These are phyloP conservation scores for Anisognathus igniventris DNA, from an alignment of 2,797 vertebrate species.

Conservation along the genomic window DNA sequence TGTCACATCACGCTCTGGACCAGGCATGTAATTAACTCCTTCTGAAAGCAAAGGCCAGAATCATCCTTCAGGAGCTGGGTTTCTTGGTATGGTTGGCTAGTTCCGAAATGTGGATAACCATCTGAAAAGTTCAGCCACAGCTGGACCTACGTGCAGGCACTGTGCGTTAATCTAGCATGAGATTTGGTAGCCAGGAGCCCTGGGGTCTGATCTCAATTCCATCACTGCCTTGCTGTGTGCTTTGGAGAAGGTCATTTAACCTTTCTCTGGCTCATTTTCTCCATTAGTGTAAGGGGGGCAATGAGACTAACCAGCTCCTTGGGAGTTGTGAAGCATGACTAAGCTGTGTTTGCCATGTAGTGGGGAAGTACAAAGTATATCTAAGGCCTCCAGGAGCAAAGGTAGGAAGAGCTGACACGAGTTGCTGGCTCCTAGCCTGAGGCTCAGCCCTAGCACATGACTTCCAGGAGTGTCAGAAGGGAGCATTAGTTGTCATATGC, in stretches of 20 bases:
- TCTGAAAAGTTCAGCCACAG: constrained; percentile 43
- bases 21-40: neutral
- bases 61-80: neutral
- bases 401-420: constrained; percentile 8
- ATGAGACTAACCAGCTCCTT: constrained; percentile 3
- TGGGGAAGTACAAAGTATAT: neutral
- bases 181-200: constrained; percentile 21
- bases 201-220: neutral
- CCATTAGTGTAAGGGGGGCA: neutral
- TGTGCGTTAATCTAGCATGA: constrained; percentile 9
- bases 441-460: neutral
- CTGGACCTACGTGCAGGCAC: neutral
- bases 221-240: constrained; percentile 19
- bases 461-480: neutral
- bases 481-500: neutral
- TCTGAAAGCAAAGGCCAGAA: neutral
- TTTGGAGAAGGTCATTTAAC: constrained; percentile 40
- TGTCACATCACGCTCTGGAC: neutral
- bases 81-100: neutral
- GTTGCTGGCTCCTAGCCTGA: neutral
- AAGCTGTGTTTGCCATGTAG: constrained; percentile 11
- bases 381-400: constrained; percentile 10
- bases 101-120: neutral
- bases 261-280: constrained; percentile 46
- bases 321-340: neutral